These are phyloP conservation scores for Rhinogobio ventralis DNA, from an alignment of 2,797 vertebrate species.

Conservation along the genomic window DNA sequence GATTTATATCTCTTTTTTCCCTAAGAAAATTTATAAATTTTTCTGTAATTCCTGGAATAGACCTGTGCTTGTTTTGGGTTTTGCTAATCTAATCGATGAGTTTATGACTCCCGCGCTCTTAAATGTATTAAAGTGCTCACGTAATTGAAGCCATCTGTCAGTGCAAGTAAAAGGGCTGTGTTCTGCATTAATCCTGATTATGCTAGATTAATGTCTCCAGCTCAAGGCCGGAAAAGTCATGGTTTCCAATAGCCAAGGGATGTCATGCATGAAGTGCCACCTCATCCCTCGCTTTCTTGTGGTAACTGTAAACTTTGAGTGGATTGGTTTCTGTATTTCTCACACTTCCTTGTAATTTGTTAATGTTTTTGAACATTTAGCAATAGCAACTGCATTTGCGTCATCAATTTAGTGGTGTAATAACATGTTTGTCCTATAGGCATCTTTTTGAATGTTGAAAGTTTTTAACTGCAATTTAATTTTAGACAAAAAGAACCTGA, in stretches of 20 bases:
- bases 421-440: background rate
- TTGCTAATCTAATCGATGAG: constrained; percentile 62
- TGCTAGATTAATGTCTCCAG: constrained; percentile 53
- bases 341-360: background rate
- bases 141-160: constrained; percentile 65
- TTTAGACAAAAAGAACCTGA: background rate
- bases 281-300: background rate
- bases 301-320: background rate
- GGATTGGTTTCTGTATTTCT: constrained; percentile 20
- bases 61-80: constrained; percentile 45
- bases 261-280: constrained; percentile 27
- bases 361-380: background rate
- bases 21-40: constrained; percentile 8
- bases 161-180: constrained; percentile 51
- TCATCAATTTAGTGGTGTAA: background rate
- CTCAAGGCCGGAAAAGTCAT: constrained; percentile 30
- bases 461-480: background rate
- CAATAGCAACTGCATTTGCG: background rate
- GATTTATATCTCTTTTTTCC: background rate
- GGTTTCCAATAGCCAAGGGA: constrained; percentile 49
- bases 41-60: constrained; percentile 51
- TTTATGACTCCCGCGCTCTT: constrained; percentile 60
- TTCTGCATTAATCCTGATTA: constrained; percentile 59
- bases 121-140: constrained; percentile 61
- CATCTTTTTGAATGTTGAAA: background rate